phyloP scores from a whole-genome alignment of 2,113 vertebrate species.

The Coreoperca whiteheadi region DNA sequence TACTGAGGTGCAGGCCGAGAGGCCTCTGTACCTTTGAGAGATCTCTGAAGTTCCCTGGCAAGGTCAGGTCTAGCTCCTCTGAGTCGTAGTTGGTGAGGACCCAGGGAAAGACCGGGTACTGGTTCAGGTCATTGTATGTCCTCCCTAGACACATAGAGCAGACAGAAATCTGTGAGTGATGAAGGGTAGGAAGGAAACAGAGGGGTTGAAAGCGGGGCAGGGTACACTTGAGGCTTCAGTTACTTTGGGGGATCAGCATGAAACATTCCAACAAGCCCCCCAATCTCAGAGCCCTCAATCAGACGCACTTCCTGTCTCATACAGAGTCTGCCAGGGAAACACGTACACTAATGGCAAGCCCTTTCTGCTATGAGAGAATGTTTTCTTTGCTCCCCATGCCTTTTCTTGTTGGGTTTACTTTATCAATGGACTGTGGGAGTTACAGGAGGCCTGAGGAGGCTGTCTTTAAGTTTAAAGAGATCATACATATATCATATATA shows the following conservation, averaged over 20 bases:
- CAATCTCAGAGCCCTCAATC: constrained; percentile 64
- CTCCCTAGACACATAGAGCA: constrained; percentile 87
- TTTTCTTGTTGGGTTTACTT: constrained; percentile 36
- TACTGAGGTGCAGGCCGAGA: constrained; percentile 47
- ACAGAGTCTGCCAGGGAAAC: constrained; percentile 33
- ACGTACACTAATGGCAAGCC: constrained; percentile 37
- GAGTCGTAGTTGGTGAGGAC: constrained; percentile 98
- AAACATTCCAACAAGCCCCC: constrained; percentile 73
- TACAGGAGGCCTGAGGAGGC: constrained; percentile 14
- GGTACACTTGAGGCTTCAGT: constrained; percentile 64
- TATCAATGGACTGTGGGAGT: constrained; percentile 30
- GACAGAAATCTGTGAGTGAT: constrained; percentile 73
- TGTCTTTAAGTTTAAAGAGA: constrained; percentile 43
- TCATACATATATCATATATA: constrained; percentile 21
- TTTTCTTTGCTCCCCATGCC: constrained; percentile 43
- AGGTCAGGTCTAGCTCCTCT: constrained; percentile 95
- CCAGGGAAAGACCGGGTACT: constrained; percentile 98
- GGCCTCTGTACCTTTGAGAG: constrained; percentile 93
- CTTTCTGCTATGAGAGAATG: constrained; percentile 44
- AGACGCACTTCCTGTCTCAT: constrained; percentile 70
- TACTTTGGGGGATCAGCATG: constrained; percentile 72
- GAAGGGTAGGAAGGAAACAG: constrained; percentile 44
- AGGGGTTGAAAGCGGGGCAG: constrained; percentile 55
- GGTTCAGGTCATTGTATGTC: constrained; percentile 97
- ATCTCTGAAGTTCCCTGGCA: constrained; percentile 98